phyloP scores from a whole-genome alignment of 2,888 invertebrate species.

The Brachycybe producta region DNA sequence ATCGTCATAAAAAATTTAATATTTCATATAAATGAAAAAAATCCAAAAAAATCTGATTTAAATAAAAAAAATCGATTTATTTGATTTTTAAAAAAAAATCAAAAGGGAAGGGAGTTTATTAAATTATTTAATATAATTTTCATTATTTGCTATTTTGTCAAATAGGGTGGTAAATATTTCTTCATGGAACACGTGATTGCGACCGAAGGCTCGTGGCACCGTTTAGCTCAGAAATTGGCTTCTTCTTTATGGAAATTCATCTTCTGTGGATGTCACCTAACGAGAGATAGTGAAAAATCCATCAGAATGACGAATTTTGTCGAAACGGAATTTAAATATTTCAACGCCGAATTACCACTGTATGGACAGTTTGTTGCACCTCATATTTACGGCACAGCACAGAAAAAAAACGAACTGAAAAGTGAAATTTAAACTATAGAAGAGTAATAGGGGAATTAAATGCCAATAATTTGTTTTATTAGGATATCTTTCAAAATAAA shows the following conservation, averaged over 20 bases:
- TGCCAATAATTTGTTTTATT: too few relatives aligned
- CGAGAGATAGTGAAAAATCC: not conserved
- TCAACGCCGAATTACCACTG: slow-evolving; percentile 1
- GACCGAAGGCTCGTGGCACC: not conserved
- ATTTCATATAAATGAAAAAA: too few relatives aligned
- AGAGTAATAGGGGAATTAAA: too few relatives aligned
- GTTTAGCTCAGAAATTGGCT: not conserved
- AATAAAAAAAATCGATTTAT: too few relatives aligned
- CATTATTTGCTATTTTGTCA: not conserved
- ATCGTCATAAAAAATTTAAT: too few relatives aligned
- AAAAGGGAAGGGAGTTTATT: too few relatives aligned
- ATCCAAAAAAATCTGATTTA: too few relatives aligned
- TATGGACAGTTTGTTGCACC: not conserved
- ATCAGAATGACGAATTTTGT: not conserved
- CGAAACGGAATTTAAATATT: not conserved
- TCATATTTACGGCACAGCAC: not conserved
- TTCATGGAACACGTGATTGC: slow-evolving; percentile 8
- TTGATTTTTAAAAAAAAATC: too few relatives aligned
- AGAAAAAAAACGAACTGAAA: too few relatives aligned
- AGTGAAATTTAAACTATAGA: too few relatives aligned
- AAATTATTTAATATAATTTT: not conserved
- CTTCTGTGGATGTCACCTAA: not conserved
- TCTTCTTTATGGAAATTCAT: not conserved
- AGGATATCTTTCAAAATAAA: too few relatives aligned
- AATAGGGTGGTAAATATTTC: slow-evolving; percentile 12